Evolutionary conservation across 2,888 invertebrate genomes (phyloP).

Genomic region (Volucella zonaria): DNA sequence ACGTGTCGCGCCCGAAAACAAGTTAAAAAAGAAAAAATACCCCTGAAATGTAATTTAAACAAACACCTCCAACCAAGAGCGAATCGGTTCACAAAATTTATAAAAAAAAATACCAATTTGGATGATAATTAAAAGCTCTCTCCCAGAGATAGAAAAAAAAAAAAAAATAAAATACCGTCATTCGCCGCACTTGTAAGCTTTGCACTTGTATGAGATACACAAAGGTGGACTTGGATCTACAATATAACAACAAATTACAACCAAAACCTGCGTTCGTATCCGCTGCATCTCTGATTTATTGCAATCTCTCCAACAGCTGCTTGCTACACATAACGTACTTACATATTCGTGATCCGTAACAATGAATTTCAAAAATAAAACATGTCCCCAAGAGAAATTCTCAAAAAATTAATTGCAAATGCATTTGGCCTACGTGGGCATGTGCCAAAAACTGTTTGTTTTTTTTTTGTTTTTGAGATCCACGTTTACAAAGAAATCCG

Average conservation of each 20-base stretch:
- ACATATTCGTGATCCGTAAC: conserved; percentile 11
- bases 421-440: conserved; percentile 62
- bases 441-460: conserved; percentile 48
- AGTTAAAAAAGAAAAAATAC: background rate
- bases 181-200: too few species aligned
- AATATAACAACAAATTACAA: too few species aligned
- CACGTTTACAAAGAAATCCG: background rate
- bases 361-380: conserved; percentile 57
- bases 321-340: background rate
- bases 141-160: background rate
- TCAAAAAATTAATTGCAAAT: conserved; percentile 47
- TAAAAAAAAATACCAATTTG: background rate
- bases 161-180: too few species aligned
- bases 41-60: background rate
- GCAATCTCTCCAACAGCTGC: conserved; percentile 54
- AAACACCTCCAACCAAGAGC: conserved; percentile 1
- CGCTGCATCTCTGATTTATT: conserved; percentile 27
- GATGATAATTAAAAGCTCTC: conserved; percentile 30
- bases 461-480: background rate
- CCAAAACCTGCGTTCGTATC: too few species aligned
- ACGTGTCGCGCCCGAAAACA: too few species aligned
- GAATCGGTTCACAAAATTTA: conserved; percentile 34
- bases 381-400: conserved; percentile 48
- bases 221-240: too few species aligned
- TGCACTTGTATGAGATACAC: too few species aligned